Evolutionary conservation across 2,888 invertebrate genomes (phyloP).

Genomic region (Tetramorium bicarinatum): DNA sequence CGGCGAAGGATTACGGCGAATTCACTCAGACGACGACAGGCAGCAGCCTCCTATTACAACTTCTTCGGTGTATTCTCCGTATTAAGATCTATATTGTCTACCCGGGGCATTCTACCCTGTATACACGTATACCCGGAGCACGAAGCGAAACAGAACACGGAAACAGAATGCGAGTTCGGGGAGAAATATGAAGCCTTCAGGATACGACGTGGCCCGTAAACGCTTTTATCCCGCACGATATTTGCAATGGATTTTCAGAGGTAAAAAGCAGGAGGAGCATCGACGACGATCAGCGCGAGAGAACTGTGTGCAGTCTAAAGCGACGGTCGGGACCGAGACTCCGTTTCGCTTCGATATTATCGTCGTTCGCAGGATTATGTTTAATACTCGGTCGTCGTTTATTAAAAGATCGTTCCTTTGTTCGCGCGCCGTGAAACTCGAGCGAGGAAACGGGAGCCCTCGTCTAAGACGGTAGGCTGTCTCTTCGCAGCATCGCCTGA

Average conservation of each 20-base stretch:
- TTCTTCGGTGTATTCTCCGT: not conserved
- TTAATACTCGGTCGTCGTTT: constrained; percentile 44
- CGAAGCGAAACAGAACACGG: constrained; percentile 25
- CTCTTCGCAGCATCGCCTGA: constrained; percentile 15
- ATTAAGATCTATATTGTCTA: constrained; percentile 4
- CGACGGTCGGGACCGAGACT: not conserved
- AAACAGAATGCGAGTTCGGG: constrained; percentile 14
- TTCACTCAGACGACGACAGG: not conserved
- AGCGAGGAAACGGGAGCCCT: constrained; percentile 14
- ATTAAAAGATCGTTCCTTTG: constrained; percentile 52
- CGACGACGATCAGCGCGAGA: constrained; percentile 27
- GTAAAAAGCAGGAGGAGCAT: not conserved
- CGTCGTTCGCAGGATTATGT: constrained; percentile 38
- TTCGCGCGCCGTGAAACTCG: constrained; percentile 36
- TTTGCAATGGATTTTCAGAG: constrained; percentile 41
- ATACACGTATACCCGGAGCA: not conserved
- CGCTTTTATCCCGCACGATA: constrained; percentile 54
- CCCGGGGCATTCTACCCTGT: not conserved
- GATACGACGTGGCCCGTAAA: constrained; percentile 43
- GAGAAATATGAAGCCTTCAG: constrained; percentile 45
- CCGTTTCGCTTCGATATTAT: constrained; percentile 37
- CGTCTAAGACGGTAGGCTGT: not conserved
- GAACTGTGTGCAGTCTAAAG: not conserved
- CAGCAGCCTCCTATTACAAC: not conserved
- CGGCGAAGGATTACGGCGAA: not conserved